A percentile compares a stretch with the other conserved stretches of the same genome.
These are phyloP conservation scores for Ranitomeya imitator DNA, from an alignment of 2,113 vertebrate genomes.

Conservation along the genomic window DNA sequence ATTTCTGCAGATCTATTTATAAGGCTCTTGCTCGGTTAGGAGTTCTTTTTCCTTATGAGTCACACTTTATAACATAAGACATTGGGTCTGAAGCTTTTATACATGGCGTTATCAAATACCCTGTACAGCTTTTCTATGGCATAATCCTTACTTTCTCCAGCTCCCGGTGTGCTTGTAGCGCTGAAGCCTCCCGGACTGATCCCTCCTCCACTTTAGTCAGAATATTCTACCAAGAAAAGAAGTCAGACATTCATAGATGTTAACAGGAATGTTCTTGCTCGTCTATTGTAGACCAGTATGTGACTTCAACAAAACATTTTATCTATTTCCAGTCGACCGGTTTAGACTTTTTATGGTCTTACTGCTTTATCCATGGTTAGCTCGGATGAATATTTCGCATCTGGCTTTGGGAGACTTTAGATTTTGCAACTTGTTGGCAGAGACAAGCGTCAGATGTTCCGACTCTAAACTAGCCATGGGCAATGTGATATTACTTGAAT, in stretches of 20 bases:
- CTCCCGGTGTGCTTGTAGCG: constrained; percentile 87
- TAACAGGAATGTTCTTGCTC: constrained; percentile 44
- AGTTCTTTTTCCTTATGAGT: constrained; percentile 6
- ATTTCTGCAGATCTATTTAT: constrained; percentile 30
- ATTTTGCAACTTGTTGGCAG: not conserved
- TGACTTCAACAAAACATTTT: not conserved
- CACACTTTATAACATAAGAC: not conserved
- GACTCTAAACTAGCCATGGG: not conserved
- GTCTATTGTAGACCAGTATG: not conserved
- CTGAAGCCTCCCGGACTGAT: constrained; percentile 83
- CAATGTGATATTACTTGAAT: not conserved
- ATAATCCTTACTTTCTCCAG: constrained; percentile 83
- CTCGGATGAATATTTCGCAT: not conserved
- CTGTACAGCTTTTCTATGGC: not conserved
- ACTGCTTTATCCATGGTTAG: not conserved
- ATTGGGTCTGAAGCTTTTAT: constrained; percentile 8
- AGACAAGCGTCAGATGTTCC: not conserved
- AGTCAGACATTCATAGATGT: constrained; percentile 12
- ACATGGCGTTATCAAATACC: not conserved
- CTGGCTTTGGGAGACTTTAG: not conserved
- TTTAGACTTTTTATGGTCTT: not conserved
- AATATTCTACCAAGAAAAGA: constrained; percentile 79
- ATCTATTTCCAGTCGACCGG: not conserved
- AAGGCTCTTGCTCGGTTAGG: not conserved
- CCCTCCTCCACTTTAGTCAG: constrained; percentile 91